Evolutionary conservation across 1,140 invertebrate genomes (phyloP).

Genomic region (Steinernema feltiae): DNA sequence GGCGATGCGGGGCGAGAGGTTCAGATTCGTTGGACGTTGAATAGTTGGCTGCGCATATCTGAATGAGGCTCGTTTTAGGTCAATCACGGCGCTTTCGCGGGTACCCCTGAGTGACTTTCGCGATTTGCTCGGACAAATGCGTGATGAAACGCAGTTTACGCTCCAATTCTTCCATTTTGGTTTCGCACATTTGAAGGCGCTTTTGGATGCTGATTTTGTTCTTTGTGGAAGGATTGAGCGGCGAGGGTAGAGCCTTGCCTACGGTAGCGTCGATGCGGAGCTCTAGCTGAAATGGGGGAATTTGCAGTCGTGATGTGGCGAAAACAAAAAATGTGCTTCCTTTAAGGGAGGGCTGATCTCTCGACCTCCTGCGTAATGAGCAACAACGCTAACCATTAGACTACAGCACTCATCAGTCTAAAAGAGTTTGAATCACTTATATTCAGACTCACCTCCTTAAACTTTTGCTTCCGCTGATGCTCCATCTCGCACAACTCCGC

Average conservation of each 20-base stretch:
- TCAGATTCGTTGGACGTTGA: not conserved
- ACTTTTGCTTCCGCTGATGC: constrained; percentile 32
- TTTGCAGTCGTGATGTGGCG: too few relatives aligned
- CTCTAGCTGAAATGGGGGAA: constrained; percentile 33
- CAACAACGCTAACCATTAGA: too few relatives aligned
- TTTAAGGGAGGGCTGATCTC: too few relatives aligned
- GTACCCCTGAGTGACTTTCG: not conserved
- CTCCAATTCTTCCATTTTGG: constrained; percentile 21
- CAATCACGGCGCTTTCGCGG: not conserved
- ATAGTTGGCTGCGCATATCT: not conserved
- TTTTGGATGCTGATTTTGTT: constrained; percentile 16
- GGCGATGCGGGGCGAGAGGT: not conserved
- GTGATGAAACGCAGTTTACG: constrained; percentile 10
- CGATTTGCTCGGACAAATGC: not conserved
- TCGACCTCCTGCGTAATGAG: too few relatives aligned
- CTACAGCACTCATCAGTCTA: too few relatives aligned
- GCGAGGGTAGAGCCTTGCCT: constrained; percentile 24
- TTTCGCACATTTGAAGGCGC: constrained; percentile 30
- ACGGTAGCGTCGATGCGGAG: constrained; percentile 12
- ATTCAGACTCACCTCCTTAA: constrained; percentile 24
- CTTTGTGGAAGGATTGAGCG: constrained; percentile 9
- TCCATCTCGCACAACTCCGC: constrained; percentile 42
- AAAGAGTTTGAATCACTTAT: too few relatives aligned
- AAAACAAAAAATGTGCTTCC: too few relatives aligned
- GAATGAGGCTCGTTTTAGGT: too few relatives aligned